Conservation (phyloP, 2,888 invertebrate species). For the Scelioninae gen. 1 region DNA sequence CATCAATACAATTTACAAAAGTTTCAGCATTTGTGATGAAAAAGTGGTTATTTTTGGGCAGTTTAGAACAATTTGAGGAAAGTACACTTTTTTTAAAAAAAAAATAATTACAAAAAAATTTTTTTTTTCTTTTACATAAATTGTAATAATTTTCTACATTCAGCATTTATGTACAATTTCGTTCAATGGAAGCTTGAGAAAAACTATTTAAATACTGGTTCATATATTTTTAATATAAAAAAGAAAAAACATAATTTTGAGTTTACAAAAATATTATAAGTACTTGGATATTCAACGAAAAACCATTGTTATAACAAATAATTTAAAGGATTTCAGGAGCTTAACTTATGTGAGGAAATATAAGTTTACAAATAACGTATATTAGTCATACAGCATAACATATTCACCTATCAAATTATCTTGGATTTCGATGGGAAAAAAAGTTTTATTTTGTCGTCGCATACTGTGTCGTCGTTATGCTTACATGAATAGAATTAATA, state of each 20-base stretch:
- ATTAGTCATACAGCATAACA: conserved; percentile 30
- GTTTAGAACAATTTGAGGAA: too few species aligned
- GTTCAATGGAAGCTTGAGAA: conserved; percentile 19
- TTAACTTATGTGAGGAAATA: conserved; percentile 11
- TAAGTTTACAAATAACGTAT: conserved; percentile 19
- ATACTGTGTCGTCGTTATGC: conserved; percentile 36
- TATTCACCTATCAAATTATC: conserved; percentile 10
- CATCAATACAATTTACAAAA: not conserved
- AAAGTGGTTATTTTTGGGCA: not conserved
- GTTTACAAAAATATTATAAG: conserved; percentile 1
- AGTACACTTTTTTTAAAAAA: too few species aligned
- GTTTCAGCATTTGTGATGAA: not conserved
- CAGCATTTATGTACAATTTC: conserved; percentile 31
- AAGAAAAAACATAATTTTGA: not conserved
- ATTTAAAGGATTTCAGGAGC: conserved; percentile 20
- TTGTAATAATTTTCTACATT: conserved; percentile 5
- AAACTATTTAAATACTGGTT: not conserved
- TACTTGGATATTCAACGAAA: not conserved
- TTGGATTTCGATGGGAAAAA: too few species aligned
- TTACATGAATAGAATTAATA: conserved; percentile 45
- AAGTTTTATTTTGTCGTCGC: conserved; percentile 33
- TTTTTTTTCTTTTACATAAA: too few species aligned
- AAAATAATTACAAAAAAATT: too few species aligned
- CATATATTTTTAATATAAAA: not conserved
- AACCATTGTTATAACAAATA: conserved; percentile 16